Base-by-base conservation (phyloP, 1,140 invertebrate genomes). In the Pinna nobilis region DNA sequence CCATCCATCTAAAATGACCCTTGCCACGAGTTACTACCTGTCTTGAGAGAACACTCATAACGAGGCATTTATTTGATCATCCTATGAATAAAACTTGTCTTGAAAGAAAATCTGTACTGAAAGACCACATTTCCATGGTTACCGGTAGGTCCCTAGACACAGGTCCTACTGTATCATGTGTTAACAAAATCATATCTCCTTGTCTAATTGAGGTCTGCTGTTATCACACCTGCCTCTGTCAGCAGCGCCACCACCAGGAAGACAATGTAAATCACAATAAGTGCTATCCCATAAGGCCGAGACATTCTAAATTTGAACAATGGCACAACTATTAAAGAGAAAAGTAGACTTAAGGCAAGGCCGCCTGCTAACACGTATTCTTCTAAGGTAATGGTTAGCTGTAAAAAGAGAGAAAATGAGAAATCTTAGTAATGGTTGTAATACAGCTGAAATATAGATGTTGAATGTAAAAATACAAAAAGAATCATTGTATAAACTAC, bases 231-330 rank as follows among this genome's bases (percentile, higher is more conserved):
- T 20, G 79, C 83, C 70, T 91, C 90, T 11, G 83, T 82, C 2
- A 91, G 71, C 25, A 91, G 70, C 6, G 88, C 87, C 6, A 89
- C 67, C 0, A 87, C 70, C 0, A 91, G 76, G 77, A 91, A 91
- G 15, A 86, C 76, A 5, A 85, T 76, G 75, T 91, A 91, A 3
- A 90, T 55, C 6, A 82, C 35, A 15, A 90, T 66, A 23, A 91
- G 84, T 49, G 81, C 81, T 6, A 90, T 77, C 5, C 90, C 91
- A 71, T 90, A 90, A 0, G 73, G 69, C 18, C 88, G 74, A 20
- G 82, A 81, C 77, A 89, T 84, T 9, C 84, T 61, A 79, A 92
- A 92, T 41, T 82, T 74, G 3, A 77, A 81, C 53, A 86, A 61
- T 0, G 86, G 80, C 15, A 87, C 79, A 37, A 87, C 75, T 6